Evolutionary conservation across 2,888 invertebrate genomes (phyloP), one percentile per base, ranked within the genome.

Genomic region (Heliconius ismenius): DNA sequence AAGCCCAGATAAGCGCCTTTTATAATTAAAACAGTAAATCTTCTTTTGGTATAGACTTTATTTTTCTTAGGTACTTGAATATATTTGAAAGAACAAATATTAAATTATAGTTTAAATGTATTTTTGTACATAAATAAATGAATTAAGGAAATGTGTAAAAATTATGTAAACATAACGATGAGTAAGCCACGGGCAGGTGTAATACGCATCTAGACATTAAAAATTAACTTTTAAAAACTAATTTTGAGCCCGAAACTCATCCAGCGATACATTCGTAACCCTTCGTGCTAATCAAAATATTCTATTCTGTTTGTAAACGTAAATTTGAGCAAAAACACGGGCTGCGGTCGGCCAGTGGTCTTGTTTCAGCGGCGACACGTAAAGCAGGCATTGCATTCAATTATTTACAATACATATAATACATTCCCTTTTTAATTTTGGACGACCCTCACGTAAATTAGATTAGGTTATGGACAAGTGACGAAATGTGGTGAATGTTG

Each of bases 371-470:
- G 68, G 73, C 74, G 62, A 60, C 68, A 73, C 13, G 70, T 24
- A 80, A 76, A 78, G 83, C 83, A 83, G 83, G 88, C 86, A 89
- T 90, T 91, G 87, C 89, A 86, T 89, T 92, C 86, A 91, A 92
- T 93, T 90, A 91, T 92, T 91, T 90, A 93, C 89, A 87, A 86
- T 87, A 87, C 88, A 90, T 90, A 91, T 93, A 90, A 92, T 90
- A 90, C 90, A 93, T 93, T 93, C 92, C 84, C 91, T 92, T 93
- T 93, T 92, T 91, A 92, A 92, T 93, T 91, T 90, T 86, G 10
- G 18, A 36, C 70, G 32, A 58, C 58, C 32, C 70, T 36, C 70
- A 18, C 58, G 58, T 70, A 70, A 70, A 70, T 70, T 32, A 32
- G 54, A 70, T 70, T 70, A 70, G 15, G 15, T 58, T 36, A 70